phyloP scores from a whole-genome alignment of 2,888 invertebrate species.

The Lissonota sp. region DNA sequence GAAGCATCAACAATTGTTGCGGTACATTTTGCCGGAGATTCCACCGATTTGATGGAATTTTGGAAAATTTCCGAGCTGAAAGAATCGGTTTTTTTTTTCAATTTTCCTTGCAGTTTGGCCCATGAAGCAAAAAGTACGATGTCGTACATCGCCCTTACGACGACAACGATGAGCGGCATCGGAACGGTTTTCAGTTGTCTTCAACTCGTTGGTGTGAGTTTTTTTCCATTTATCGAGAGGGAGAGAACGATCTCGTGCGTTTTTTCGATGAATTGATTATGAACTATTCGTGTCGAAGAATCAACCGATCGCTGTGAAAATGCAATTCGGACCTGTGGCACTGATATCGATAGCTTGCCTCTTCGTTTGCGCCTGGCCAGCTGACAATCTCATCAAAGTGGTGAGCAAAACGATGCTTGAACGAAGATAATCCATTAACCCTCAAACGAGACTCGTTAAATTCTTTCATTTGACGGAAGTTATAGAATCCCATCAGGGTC shows the following conservation, averaged over 20 bases:
- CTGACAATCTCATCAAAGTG: slow-evolving; percentile 65
- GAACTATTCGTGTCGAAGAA: slow-evolving; percentile 39
- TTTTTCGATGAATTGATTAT: background rate
- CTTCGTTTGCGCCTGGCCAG: slow-evolving; percentile 62
- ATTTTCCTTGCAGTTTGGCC: slow-evolving; percentile 34
- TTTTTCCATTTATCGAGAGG: background rate
- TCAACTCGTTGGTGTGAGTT: slow-evolving; percentile 57
- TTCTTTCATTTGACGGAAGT: no score
- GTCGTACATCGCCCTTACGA: slow-evolving; percentile 55
- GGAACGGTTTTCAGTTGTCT: slow-evolving; percentile 66
- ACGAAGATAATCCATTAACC: no score
- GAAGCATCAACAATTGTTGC: slow-evolving; percentile 58
- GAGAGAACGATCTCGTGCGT: background rate
- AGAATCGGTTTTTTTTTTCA: background rate
- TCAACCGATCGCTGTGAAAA: slow-evolving; percentile 57
- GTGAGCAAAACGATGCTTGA: slow-evolving; percentile 38
- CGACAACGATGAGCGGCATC: slow-evolving; percentile 39
- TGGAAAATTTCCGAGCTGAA: background rate
- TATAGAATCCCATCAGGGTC: no score
- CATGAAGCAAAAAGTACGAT: slow-evolving; percentile 40
- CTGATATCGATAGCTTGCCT: slow-evolving; percentile 56
- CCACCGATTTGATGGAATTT: background rate
- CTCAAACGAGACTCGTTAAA: no score
- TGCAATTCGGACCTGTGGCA: slow-evolving; percentile 58
- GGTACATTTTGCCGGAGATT: slow-evolving; percentile 42